phyloP scores from a whole-genome alignment of 2,113 vertebrate species.

The Poeciliopsis retropinna region DNA sequence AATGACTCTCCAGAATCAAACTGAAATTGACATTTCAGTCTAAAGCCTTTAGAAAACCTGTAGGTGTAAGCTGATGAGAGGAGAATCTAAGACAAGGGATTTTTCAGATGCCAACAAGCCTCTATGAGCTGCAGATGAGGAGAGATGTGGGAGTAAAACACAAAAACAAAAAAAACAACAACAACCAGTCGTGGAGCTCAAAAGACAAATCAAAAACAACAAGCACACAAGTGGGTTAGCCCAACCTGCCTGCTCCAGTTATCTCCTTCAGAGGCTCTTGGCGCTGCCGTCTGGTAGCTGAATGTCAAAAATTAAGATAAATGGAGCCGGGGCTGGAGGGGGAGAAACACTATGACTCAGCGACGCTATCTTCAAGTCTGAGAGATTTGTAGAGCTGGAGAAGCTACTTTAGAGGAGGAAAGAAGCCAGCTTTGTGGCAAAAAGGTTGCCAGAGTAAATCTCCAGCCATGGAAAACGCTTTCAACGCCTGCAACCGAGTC shows the following conservation, averaged over 20 bases:
- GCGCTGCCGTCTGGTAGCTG: slow-evolving; percentile 9
- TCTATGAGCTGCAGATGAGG: not conserved
- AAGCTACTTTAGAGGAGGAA: slow-evolving; percentile 5
- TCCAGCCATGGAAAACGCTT: not conserved
- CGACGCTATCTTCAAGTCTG: slow-evolving; percentile 8
- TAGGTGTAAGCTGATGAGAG: too few species aligned
- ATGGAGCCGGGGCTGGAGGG: slow-evolving; percentile 18
- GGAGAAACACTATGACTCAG: slow-evolving; percentile 52
- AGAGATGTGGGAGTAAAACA: slow-evolving; percentile 1
- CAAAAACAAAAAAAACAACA: not conserved
- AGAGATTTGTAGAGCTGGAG: slow-evolving; percentile 19
- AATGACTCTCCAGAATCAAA: too few species aligned
- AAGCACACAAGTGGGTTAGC: not conserved
- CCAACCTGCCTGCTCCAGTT: slow-evolving; percentile 19
- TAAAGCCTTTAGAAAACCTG: too few species aligned
- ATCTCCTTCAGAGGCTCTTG: slow-evolving; percentile 15
- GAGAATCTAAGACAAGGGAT: too few species aligned
- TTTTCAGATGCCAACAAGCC: too few species aligned
- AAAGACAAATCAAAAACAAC: not conserved
- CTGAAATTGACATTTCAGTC: too few species aligned
- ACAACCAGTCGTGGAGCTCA: not conserved
- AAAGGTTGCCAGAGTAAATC: slow-evolving; percentile 19
- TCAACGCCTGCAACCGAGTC: not conserved
- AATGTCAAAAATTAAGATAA: slow-evolving; percentile 41
- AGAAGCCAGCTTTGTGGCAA: not conserved